phyloP scores from a whole-genome alignment of 92 coral and sea anemone species.

The Palythoa caribaeorum region DNA sequence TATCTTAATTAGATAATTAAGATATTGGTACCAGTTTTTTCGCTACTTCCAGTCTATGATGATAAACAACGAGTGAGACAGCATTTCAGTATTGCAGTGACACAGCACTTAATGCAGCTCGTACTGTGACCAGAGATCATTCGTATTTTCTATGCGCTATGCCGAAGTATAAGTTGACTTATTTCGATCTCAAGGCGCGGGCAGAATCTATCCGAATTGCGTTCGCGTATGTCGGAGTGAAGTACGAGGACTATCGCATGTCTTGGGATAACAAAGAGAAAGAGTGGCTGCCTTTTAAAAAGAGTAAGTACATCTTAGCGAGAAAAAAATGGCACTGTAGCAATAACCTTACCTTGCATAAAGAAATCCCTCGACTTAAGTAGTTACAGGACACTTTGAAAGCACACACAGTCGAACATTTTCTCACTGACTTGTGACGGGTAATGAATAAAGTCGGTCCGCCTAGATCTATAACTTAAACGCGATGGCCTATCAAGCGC shows the following conservation, averaged over 20 bases:
- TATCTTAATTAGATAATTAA: too few relatives aligned
- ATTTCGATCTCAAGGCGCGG: conserved; percentile 7
- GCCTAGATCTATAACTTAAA: too few relatives aligned
- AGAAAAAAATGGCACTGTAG: background rate
- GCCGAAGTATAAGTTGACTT: conserved; percentile 16
- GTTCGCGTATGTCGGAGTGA: conserved; percentile 10
- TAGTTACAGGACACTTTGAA: background rate
- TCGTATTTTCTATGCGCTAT: background rate
- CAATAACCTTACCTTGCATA: background rate
- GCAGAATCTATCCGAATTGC: conserved; percentile 23
- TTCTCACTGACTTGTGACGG: too few relatives aligned
- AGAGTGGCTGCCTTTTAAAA: conserved; percentile 16
- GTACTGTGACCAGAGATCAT: background rate
- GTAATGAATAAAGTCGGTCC: too few relatives aligned
- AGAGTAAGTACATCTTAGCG: background rate
- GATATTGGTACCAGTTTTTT: background rate
- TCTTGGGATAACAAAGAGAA: background rate
- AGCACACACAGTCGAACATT: too few relatives aligned
- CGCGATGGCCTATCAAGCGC: too few relatives aligned
- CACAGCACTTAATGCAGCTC: background rate
- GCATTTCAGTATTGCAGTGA: background rate
- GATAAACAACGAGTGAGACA: background rate
- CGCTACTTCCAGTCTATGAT: background rate
- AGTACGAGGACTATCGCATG: conserved; percentile 25
- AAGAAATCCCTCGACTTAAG: too few relatives aligned